Evolutionary conservation across 2,797 vertebrate species (phyloP).

Genomic region (Hippocampus kuda): DNA sequence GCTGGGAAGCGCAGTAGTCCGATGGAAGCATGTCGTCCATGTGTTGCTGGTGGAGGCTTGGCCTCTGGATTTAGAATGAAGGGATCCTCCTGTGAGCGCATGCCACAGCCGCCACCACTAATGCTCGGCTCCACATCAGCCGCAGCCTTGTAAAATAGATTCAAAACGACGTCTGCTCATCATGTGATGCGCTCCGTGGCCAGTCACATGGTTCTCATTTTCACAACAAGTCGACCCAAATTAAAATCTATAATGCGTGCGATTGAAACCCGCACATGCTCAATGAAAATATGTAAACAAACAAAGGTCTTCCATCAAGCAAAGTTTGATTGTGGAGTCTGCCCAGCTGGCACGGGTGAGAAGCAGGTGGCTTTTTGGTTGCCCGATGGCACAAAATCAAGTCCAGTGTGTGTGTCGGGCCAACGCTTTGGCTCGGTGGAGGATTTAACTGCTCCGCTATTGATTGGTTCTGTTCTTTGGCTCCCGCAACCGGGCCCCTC

Average conservation of each 20-base stretch:
- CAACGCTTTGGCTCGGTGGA: conserved; percentile 25
- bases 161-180: conserved; percentile 27
- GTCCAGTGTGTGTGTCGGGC: conserved; percentile 41
- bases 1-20: conserved; percentile 27
- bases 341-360: not conserved
- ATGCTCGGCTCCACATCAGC: conserved; percentile 50
- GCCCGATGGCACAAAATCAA: conserved; percentile 48
- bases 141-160: conserved; percentile 34
- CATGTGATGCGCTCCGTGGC: not conserved
- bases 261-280: not conserved
- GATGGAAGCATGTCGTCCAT: conserved; percentile 23
- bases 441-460: conserved; percentile 39
- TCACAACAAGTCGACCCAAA: conserved; percentile 1
- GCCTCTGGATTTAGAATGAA: conserved; percentile 32
- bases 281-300: not conserved
- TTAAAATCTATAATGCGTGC: not conserved
- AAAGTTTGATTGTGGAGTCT: conserved; percentile 1
- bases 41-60: conserved; percentile 24
- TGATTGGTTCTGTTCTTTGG: conserved; percentile 44
- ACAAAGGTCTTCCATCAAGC: not conserved
- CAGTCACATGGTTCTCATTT: conserved; percentile 8
- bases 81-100: conserved; percentile 19
- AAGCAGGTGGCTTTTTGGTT: conserved; percentile 33
- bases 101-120: conserved; percentile 51
- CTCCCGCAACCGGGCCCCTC: conserved; percentile 62